Base-by-base conservation (phyloP, 64 coral and sea anemone genomes). In the Montipora capricornis region DNA sequence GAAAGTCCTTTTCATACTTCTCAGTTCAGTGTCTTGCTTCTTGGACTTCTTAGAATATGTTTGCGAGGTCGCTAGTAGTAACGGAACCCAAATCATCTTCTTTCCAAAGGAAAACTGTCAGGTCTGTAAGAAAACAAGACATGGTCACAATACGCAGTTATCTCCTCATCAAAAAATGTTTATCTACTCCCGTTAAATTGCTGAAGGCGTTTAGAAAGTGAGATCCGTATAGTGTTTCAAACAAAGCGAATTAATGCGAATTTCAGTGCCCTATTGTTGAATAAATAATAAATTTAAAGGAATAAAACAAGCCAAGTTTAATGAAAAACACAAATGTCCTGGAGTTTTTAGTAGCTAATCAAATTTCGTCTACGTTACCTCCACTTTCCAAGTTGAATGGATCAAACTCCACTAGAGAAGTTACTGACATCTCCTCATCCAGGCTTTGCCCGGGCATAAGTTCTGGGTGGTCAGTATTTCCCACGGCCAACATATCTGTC, bases 401-500 rank as follows among this genome's bases (percentile, higher is more conserved):
- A 13, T 86, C 82, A n/a, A 86, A 86, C 64, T 86, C 82, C 16
- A 86, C 14, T 14, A 64, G 29, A n/a, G 82, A 86, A 71, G 82
- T 20, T 9, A 86, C 64, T 20, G 82, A 86, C 66, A 86, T 49
- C 8, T 70, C 82, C 9, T 86, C 82, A 6, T 86, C 62, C 66
- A 86, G 68, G 17, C 82, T 71, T 70, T 86, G 62, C 66, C 17
- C 26, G 5, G 6, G 13, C 15, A 71, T 46, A 16, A 86, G 16
- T 4, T 49, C 47, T 11, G 44, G 44, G 60, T 71, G 82, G 19
- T 86, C 82, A 70, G 64, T 70, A 10, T 70, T 71, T 19, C 8
- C 66, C 44, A 86, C 92, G 37, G 91, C 82, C 26, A 95, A 49
- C 20, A 95, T 49, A 62, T 95, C 94, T 61, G 94, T 92, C 52